Conservation (phyloP, 2,113 vertebrate species). For the Bostrychus sinensis region DNA sequence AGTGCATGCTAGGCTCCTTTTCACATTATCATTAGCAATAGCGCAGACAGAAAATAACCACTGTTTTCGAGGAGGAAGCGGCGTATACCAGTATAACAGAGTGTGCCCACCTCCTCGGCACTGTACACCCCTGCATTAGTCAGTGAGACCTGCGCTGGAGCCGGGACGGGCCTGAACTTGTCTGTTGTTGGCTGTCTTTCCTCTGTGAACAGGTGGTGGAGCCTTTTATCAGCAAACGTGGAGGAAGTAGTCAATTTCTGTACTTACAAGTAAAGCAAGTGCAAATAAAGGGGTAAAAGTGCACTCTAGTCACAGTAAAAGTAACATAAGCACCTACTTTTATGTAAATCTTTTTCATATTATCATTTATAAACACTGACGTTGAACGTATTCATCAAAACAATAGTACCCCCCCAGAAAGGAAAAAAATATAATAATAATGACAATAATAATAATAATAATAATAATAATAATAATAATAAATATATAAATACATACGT, state of each 20-base stretch:
- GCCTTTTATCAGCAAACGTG: conserved; percentile 36
- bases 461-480: too few relatives aligned
- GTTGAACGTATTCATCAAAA: too few relatives aligned
- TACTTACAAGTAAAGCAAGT: too few relatives aligned
- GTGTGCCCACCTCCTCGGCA: conserved; percentile 20
- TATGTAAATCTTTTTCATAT: too few relatives aligned
- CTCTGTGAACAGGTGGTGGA: conserved; percentile 55
- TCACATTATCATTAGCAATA: conserved; percentile 28
- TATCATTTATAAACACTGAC: too few relatives aligned
- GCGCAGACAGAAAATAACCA: conserved; percentile 39
- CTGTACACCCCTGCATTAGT: conserved; percentile 26
- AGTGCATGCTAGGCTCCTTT: conserved; percentile 3
- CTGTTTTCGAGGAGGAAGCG: conserved; percentile 31
- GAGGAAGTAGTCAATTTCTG: not conserved
- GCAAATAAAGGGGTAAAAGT: too few relatives aligned
- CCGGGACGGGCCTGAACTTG: conserved; percentile 43
- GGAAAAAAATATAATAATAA: too few relatives aligned
- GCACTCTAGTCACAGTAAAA: too few relatives aligned
- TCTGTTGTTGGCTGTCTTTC: conserved; percentile 35
- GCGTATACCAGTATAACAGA: conserved; percentile 19
- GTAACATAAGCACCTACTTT: too few relatives aligned
- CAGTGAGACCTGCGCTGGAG: conserved; percentile 18
- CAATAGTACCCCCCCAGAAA: too few relatives aligned
- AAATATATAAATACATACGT: too few relatives aligned
- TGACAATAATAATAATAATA: too few relatives aligned